Conservation (phyloP, 2,113 vertebrate species). For the Siniperca knerii region DNA sequence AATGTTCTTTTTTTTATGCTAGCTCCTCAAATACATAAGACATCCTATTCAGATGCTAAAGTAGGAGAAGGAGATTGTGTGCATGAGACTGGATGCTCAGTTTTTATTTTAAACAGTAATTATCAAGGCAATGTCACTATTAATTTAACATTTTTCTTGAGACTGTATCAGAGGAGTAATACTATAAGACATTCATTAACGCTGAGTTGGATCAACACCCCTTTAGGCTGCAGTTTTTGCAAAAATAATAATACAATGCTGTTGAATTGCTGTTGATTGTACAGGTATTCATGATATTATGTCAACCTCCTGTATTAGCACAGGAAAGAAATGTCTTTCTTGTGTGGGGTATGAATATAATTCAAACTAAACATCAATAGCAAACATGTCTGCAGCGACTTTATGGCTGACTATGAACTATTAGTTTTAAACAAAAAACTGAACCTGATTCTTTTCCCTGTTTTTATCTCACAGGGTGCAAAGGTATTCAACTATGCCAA, state of each 20-base stretch:
- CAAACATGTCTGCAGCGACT: background rate
- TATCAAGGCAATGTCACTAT: background rate
- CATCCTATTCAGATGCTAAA: background rate
- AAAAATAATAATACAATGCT: background rate
- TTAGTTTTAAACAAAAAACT: background rate
- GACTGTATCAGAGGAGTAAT: background rate
- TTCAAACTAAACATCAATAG: background rate
- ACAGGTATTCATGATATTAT: background rate
- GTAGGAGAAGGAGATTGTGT: background rate
- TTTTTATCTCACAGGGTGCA: slow-evolving; percentile 84
- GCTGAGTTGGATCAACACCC: background rate
- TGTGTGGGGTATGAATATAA: background rate
- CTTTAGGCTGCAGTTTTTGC: background rate
- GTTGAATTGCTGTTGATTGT: background rate
- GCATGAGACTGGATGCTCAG: background rate
- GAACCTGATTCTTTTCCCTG: background rate
- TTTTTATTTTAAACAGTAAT: background rate
- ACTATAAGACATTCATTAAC: background rate
- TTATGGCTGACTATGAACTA: background rate
- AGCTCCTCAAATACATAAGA: background rate
- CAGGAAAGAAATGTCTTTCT: background rate
- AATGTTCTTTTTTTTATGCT: background rate
- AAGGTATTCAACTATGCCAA: slow-evolving; percentile 93
- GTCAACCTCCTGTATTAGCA: background rate
- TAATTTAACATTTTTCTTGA: background rate